These are phyloP conservation scores for Gila robusta DNA, from an alignment of 2,797 vertebrate species.

Conservation along the genomic window DNA sequence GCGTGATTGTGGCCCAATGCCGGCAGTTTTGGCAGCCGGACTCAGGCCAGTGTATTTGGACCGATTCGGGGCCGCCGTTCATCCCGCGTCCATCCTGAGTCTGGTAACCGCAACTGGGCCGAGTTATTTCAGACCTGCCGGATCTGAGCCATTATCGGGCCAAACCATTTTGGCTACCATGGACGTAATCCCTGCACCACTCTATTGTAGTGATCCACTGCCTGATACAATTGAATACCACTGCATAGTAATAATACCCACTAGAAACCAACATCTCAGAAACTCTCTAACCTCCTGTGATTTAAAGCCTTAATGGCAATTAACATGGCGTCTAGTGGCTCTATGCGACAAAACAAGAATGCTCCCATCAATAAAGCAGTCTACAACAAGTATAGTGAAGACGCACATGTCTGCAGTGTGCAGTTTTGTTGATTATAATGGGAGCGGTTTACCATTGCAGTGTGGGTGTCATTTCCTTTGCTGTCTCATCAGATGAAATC, in stretches of 20 bases:
- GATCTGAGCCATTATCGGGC: no score
- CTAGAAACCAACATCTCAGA: not conserved
- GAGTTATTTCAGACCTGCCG: no score
- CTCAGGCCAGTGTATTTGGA: no score
- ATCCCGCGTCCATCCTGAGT: no score
- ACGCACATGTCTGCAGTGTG: not conserved
- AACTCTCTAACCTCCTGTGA: not conserved
- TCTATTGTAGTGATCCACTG: no score
- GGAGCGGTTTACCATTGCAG: not conserved
- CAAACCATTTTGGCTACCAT: no score
- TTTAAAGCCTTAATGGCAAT: not conserved
- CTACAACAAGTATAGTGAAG: not conserved
- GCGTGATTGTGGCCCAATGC: no score
- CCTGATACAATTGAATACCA: not conserved
- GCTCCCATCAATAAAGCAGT: not conserved
- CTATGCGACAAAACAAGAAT: not conserved
- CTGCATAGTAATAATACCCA: not conserved
- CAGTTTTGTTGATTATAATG: constrained; percentile 13
- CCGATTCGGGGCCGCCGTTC: no score
- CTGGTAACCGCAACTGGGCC: no score
- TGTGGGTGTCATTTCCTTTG: not conserved
- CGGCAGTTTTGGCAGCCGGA: no score
- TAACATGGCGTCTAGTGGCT: not conserved
- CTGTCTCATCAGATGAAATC: constrained; percentile 25
- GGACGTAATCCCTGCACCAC: no score